Evolutionary conservation across 1,140 invertebrate genomes (phyloP), one percentile per base, ranked within the genome.

Genomic region (Cephus cinctus): DNA sequence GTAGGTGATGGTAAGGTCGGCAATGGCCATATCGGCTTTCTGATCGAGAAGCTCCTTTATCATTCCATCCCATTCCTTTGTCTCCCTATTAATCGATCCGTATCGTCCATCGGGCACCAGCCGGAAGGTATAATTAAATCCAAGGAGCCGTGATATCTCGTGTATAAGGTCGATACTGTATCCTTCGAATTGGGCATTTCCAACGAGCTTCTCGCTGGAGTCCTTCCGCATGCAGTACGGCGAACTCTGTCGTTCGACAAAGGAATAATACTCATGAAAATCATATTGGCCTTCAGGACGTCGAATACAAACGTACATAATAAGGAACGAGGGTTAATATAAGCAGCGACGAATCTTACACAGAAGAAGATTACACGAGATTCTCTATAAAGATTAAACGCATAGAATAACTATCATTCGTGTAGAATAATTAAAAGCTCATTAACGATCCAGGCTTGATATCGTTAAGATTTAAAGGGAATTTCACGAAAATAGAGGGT

Each of bases 1-100:
- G 64, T 92, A 94, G 1, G 92, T 97, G 53, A 98, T 96, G 6
- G 94, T 96, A 4, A 98, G 79, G 80, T 96, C 94, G 1, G 89
- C 93, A 43, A 96, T 90, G 2, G 93, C 94, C 30, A 96, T 70
- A 77, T 97, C 94, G 4, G 93, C 93, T 67, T 87, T 87, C 78
- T 94, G 86, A 64, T 93, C 89, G 36, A 96, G 75, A 2, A 97
- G 77, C 69, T 96, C 92, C 53, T 88, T 86, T 54, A 98, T 94
- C 86, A 96, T 94, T 27, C 94, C 94, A 65, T 95, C 93, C 94
- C 94, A 97, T 75, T 91, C 87, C 62, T 85, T 87, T 14, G 85
- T 87, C 61, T 87, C 79, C 49, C 83, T 79, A 63, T 91, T 88
- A 47, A 83, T 81, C 39, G 86, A 87, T 1, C 91, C 92, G 67